phyloP scores from a whole-genome alignment of 2,888 invertebrate genomes.

The Sycophila texana region DNA sequence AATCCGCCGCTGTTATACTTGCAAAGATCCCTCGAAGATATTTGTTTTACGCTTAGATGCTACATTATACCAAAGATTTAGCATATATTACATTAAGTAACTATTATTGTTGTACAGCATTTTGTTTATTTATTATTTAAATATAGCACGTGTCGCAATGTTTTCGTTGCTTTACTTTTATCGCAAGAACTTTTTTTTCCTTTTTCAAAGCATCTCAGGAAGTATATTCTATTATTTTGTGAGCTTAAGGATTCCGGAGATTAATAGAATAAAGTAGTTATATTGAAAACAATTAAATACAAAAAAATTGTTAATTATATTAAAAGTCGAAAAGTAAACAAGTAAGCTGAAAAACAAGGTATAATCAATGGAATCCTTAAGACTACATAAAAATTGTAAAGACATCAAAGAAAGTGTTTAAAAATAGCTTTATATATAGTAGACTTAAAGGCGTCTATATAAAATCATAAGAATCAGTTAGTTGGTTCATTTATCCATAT shows the following conservation, averaged over 20 bases:
- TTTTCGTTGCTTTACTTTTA: constrained; percentile 21
- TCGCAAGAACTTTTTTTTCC: constrained; percentile 15
- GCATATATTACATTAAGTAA: not conserved
- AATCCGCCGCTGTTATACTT: no score
- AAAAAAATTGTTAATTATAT: constrained; percentile 56
- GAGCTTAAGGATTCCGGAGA: constrained; percentile 46
- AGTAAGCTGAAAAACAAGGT: constrained; percentile 43
- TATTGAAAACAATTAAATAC: constrained; percentile 41
- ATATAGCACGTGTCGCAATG: constrained; percentile 16
- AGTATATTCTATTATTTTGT: constrained; percentile 38
- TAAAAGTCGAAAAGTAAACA: constrained; percentile 23
- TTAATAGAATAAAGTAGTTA: constrained; percentile 29
- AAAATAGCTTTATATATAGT: constrained; percentile 56
- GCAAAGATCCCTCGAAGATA: no score
- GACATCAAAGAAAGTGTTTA: constrained; percentile 57
- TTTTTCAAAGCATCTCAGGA: constrained; percentile 33
- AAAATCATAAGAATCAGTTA: constrained; percentile 39
- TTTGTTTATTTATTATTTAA: constrained; percentile 12
- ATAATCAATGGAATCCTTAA: constrained; percentile 50
- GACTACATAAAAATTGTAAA: constrained; percentile 42
- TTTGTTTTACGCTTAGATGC: no score
- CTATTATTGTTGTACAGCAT: constrained; percentile 13
- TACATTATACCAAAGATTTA: constrained; percentile 28
- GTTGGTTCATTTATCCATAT: constrained; percentile 46
- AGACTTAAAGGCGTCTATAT: constrained; percentile 44